Evolutionary conservation across 2,797 vertebrate genomes (phyloP).

Genomic region (Sorex maritimensis): DNA sequence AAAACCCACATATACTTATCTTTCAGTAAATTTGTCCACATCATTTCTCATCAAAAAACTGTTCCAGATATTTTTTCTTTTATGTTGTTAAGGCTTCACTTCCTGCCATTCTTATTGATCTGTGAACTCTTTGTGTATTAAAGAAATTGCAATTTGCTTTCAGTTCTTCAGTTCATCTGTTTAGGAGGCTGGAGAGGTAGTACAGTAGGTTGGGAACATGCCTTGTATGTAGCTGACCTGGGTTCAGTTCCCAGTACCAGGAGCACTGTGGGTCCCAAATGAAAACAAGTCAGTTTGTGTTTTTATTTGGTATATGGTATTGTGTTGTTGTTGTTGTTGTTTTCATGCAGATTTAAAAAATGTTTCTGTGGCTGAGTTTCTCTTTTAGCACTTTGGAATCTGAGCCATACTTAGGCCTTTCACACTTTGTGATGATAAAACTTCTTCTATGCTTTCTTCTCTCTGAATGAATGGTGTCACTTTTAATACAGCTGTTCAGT

Average conservation of each 20-base stretch:
- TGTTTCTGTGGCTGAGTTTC: neutral
- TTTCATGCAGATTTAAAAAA: neutral
- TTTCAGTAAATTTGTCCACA: neutral
- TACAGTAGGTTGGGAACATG: too few species aligned
- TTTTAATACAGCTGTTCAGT: slow-evolving; percentile 37
- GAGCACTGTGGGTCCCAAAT: neutral
- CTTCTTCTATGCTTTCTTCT: neutral
- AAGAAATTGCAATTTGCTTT: slow-evolving; percentile 5
- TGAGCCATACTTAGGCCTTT: neutral
- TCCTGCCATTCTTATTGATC: neutral
- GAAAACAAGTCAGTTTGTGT: neutral
- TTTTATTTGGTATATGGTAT: neutral
- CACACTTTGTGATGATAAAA: slow-evolving; percentile 18
- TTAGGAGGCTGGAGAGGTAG: neutral
- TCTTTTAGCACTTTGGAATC: neutral
- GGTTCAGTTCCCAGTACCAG: too few species aligned
- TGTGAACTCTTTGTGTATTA: slow-evolving; percentile 11
- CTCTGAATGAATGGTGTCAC: neutral
- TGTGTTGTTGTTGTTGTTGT: neutral
- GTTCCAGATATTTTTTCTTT: neutral
- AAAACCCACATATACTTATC: neutral
- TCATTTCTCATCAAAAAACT: neutral
- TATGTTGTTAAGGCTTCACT: neutral
- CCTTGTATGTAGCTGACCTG: too few species aligned
- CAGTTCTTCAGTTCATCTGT: neutral